Base-by-base conservation (phyloP, 2,113 vertebrate genomes). In the Gymnobelideus leadbeateri region DNA sequence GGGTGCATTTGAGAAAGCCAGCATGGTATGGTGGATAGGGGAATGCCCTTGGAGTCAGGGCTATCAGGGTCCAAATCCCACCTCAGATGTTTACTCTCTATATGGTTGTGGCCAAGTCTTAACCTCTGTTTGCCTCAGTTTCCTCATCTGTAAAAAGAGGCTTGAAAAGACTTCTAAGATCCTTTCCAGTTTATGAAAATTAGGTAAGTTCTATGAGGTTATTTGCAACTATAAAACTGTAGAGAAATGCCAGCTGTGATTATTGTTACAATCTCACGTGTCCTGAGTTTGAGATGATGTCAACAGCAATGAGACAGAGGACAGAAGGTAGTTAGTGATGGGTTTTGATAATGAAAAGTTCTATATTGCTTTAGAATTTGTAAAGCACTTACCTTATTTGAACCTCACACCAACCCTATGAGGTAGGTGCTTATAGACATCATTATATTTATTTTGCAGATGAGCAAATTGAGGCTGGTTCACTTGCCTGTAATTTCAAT, bases 41-140 rank as follows among this genome's bases (percentile, higher is more conserved):
- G 23, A 28, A 3, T 77, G 61, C 61, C 43, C 61, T 54, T 94
- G 51, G 26, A 53, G 90, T 90, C 47, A 50, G 51, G 89, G 10
- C 68, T 53, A 28, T 92, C 51, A 53, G n/a, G 21, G 54, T 91
- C 95, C 49, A 93, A 53, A 91, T 91, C 14, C 49, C 43, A 89
- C 43, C 4, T 90, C 61, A 97, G 19, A 47, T 91, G 61, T 54
- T 90, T 94, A 89, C 47, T 93, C 51, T 46, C 43, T 90, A 68
- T n/a, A 51, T 94, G 55, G 61, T 21, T 28, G 57, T 28, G 57
- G 90, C 37, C 47, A 94, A 95, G 37, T 49, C 25, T 47, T 51
- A n/a, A 51, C 23, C 19, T 92, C 49, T 5, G 19, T 68, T 55
- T 91, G 57, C 37, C 93, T 52, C 24, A 0, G 21, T 92, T 77